Evolutionary conservation across 2,888 invertebrate genomes (phyloP), one percentile per base, ranked within the genome.

Genomic region (Epistrophe grossulariae): DNA sequence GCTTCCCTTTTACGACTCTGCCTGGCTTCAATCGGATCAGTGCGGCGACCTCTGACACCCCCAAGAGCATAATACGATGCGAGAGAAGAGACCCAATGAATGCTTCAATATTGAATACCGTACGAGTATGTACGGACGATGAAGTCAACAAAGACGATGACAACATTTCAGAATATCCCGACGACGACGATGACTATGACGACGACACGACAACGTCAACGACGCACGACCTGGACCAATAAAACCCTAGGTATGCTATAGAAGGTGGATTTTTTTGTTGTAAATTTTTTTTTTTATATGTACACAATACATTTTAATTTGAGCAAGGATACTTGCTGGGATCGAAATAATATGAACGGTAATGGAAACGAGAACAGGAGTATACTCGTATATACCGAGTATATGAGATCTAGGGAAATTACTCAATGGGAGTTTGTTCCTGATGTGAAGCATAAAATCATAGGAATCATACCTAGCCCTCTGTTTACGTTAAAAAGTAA

Each of bases 401-500:
- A 45, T 8, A 45, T 45, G 66, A n/a, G 17, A 40, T 31, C 28
- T 57, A 74, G 45, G 50, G 17, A 74, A 55, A 45, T 72, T 78
- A 66, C 40, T 82, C 82, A 73, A 72, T 72, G 72, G 76, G 48
- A 82, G 64, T 50, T 77, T 82, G 60, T 68, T 66, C 66, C 78
- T 55, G 73, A 73, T 57, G 48, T 62, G 55, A 60, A 78, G 73
- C 60, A 55, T 68, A 60, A 78, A 83, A 78, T 72, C 82, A 73
- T 79, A 38, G 50, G 66, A 83, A 78, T 79, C 74, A 74, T 79
- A 70, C 82, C 7, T 7, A 35, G 9, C 40, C 60, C 88, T 89
- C 88, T 89, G 89, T 88, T 90, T 90, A 90, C 90, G 90, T 90
- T 91, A 90, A 91, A 91, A 91, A 91, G 90, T 90, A 91, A 91